Evolutionary conservation across 2,888 invertebrate genomes (phyloP), one percentile per base, ranked within the genome.

Genomic region (Hololepta plana): DNA sequence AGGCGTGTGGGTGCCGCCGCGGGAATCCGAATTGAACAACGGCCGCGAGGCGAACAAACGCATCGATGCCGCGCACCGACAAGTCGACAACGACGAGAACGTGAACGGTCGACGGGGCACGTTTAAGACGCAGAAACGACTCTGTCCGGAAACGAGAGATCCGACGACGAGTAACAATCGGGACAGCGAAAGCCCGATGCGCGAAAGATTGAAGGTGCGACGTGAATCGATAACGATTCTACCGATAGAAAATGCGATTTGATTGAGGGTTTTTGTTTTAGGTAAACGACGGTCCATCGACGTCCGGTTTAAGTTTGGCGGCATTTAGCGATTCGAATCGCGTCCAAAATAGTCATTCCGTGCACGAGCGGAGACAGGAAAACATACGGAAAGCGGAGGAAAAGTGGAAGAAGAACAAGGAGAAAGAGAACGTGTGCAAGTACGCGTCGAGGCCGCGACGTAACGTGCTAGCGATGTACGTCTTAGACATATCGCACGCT

Each of bases 381-480:
- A 62, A 65, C 11, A 54, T 75, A 27, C 56, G 66, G 26, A 59
- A 67, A 37, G 68, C 74, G 65, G 71, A 75, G 47, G 44, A 43
- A 31, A 43, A 36, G 37, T 32, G 34, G 27, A 40, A 36, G 24
- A 37, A 37, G 26, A 35, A 2, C 13, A 24, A 4, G 29, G 27
- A 6, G 17, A 10, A 23, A 9, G 7, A 29, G 15, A 20, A 14
- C 12, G 58, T 57, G 50, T 13, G 29, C 31, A 25, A 31, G 26
- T 27, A 29, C 19, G 20, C n/a, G 54, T 58, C 13, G n/a, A n/a
- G n/a, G n/a, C n/a, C n/a, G n/a, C n/a, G n/a, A n/a, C n/a, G 34
- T 7, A 75, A 76, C 41, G 71, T 74, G 12, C 63, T 88, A 46
- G 74, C 76, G 12, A 65, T 90, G 56, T 88, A 84, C 57, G 79